Evolutionary conservation across 2,113 vertebrate species (phyloP).

Genomic region (Syngnathus scovelli): DNA sequence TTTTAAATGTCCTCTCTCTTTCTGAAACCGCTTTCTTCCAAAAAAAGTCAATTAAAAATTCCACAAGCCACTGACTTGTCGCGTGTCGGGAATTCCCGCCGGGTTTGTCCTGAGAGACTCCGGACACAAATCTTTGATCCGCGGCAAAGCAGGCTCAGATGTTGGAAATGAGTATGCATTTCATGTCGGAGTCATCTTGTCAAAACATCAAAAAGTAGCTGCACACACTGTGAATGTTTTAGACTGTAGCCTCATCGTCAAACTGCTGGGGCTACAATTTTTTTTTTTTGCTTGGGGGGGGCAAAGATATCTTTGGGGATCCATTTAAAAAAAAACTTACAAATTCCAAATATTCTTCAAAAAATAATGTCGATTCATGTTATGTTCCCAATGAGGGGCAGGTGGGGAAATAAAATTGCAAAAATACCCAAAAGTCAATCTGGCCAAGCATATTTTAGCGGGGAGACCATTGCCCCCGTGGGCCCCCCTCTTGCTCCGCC

Average conservation of each 20-base stretch:
- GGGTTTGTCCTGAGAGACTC: constrained; percentile 25
- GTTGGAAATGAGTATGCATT: constrained; percentile 21
- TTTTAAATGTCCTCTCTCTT: constrained; percentile 28
- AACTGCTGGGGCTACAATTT: too few species aligned
- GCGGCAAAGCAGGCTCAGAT: constrained; percentile 4
- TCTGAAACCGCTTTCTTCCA: constrained; percentile 33
- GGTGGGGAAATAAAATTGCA: too few species aligned
- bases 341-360: too few species aligned
- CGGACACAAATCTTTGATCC: constrained; percentile 34
- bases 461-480: too few species aligned
- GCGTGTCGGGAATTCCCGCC: constrained; percentile 23
- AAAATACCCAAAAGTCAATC: too few species aligned
- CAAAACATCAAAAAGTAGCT: constrained; percentile 22
- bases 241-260: constrained; percentile 9
- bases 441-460: too few species aligned
- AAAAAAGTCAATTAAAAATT: constrained; percentile 19
- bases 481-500: too few species aligned
- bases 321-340: too few species aligned
- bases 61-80: constrained; percentile 25
- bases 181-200: constrained; percentile 22
- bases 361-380: too few species aligned
- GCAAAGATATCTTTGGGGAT: too few species aligned
- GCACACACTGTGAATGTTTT: constrained; percentile 23
- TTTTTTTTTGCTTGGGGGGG: too few species aligned
- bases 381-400: too few species aligned